A percentile compares a stretch with the other conserved stretches of the same genome.
Evolutionary conservation across 1,140 invertebrate species (phyloP).

Genomic region (Hyles vespertilio): DNA sequence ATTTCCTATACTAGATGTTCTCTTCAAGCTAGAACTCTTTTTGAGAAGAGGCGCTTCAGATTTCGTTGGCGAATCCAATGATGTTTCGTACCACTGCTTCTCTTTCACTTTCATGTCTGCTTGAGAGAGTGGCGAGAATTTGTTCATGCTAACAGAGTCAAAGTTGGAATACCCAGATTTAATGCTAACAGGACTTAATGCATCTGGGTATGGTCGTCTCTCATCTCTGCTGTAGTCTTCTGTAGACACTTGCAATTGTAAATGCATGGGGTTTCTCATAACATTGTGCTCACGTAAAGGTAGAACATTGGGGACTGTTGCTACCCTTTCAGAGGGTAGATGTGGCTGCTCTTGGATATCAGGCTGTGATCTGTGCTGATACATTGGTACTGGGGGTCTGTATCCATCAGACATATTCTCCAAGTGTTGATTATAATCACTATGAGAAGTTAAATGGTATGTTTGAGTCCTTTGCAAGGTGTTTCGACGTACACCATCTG

Average conservation of each 20-base stretch:
- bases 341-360: slow-evolving; percentile 62
- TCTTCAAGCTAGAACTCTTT: slow-evolving; percentile 59
- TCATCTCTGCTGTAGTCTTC: slow-evolving; percentile 59
- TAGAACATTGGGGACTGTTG: slow-evolving; percentile 53
- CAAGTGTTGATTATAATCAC: slow-evolving; percentile 69
- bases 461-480: slow-evolving; percentile 70
- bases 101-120: slow-evolving; percentile 70
- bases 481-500: slow-evolving; percentile 52
- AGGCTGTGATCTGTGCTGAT: slow-evolving; percentile 59
- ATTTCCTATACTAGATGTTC: slow-evolving; percentile 65
- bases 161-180: slow-evolving; percentile 62
- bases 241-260: slow-evolving; percentile 63
- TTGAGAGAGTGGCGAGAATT: slow-evolving; percentile 60
- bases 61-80: slow-evolving; percentile 78
- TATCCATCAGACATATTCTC: slow-evolving; percentile 57
- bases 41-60: slow-evolving; percentile 48
- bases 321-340: slow-evolving; percentile 44
- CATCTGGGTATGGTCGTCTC: slow-evolving; percentile 45
- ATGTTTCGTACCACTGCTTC: slow-evolving; percentile 86
- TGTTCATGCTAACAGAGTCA: slow-evolving; percentile 63
- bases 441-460: slow-evolving; percentile 70
- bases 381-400: slow-evolving; percentile 37
- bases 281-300: slow-evolving; percentile 58
- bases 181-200: slow-evolving; percentile 62
- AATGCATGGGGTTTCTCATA: slow-evolving; percentile 51